Conservation (phyloP, 2,113 vertebrate genomes). For the Galemys pyrenaicus region DNA sequence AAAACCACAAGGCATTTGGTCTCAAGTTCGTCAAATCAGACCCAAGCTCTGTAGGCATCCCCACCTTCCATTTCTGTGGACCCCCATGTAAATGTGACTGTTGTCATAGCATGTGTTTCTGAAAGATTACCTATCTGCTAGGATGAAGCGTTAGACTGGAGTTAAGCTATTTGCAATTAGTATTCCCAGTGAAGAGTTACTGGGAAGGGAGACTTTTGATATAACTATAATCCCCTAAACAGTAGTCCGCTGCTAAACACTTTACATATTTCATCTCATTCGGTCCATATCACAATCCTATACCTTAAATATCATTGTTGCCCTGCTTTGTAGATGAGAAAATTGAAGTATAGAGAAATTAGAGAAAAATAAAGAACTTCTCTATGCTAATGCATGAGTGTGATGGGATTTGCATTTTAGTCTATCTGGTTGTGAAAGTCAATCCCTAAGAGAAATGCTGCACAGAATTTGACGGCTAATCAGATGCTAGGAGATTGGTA, state of each 20-base stretch:
- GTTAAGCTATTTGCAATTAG: background rate
- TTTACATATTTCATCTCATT: background rate
- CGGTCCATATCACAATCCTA: background rate
- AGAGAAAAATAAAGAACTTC: conserved; percentile 1
- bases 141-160: background rate
- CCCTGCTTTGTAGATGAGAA: background rate
- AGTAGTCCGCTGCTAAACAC: background rate
- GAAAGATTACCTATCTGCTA: background rate
- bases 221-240: background rate
- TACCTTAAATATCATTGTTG: background rate
- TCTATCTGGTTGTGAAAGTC: background rate
- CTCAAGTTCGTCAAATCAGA: background rate
- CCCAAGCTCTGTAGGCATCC: background rate
- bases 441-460: background rate
- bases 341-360: background rate
- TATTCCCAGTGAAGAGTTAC: background rate
- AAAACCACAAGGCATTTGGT: background rate
- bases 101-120: background rate
- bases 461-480: background rate
- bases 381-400: background rate
- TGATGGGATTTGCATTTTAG: conserved; percentile 8
- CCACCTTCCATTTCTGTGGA: background rate
- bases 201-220: background rate
- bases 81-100: background rate
- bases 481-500: background rate